Percentiles rank a stretch among this genome's conserved stretches.
Evolutionary conservation across 2,888 invertebrate genomes (phyloP).

Genomic region (Drosophila suboccidentalis): DNA sequence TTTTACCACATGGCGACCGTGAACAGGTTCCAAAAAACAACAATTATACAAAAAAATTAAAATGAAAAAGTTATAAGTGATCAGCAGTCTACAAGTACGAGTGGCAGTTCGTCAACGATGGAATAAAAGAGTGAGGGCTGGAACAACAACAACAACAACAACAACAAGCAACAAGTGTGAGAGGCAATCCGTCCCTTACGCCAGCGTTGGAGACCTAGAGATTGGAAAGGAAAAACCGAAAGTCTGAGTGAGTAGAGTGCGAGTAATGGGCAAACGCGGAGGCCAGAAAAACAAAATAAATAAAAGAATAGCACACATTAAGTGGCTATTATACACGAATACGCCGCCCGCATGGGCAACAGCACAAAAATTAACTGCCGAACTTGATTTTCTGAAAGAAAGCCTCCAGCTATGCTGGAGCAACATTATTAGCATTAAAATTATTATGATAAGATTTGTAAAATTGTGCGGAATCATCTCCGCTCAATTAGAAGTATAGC

Average conservation of each 20-base stretch:
- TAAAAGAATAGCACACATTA: neutral
- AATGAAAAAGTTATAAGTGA: too few relatives aligned
- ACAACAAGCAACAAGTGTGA: neutral
- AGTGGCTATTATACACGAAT: neutral
- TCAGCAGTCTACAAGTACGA: neutral
- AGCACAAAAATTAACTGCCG: constrained; percentile 11
- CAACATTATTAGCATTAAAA: neutral
- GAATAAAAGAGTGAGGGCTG: neutral
- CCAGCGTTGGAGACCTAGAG: neutral
- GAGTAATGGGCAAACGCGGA: neutral
- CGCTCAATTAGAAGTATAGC: constrained; percentile 9
- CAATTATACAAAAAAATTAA: too few relatives aligned
- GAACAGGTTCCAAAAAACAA: too few relatives aligned
- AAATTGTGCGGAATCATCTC: constrained; percentile 11
- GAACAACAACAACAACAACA: neutral
- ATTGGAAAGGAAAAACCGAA: neutral
- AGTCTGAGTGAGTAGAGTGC: neutral
- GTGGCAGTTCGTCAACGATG: neutral
- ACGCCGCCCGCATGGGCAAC: neutral
- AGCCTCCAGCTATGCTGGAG: constrained; percentile 7
- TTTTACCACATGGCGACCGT: neutral
- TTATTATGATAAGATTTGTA: constrained; percentile 5
- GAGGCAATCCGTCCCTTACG: neutral
- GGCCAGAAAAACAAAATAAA: neutral
- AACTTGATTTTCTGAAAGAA: constrained; percentile 15